These are phyloP conservation scores for Enhydra lutris DNA, from an alignment of 2,113 vertebrate species.

Conservation along the genomic window DNA sequence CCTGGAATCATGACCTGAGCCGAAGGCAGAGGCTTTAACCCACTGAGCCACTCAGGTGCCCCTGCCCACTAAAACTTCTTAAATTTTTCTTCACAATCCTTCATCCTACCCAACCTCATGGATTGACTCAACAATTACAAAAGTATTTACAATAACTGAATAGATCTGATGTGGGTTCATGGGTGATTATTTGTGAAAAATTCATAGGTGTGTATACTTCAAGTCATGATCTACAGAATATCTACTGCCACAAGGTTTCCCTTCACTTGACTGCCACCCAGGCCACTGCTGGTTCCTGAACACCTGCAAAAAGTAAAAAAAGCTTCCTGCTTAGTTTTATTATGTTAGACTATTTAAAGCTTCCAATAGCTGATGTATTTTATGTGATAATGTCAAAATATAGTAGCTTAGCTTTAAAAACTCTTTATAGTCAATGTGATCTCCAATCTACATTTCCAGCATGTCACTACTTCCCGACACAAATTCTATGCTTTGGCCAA, in stretches of 20 bases:
- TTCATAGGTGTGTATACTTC: neutral
- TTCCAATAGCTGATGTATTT: neutral
- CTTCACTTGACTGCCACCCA: neutral
- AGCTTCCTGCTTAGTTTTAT: neutral
- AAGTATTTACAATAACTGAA: neutral
- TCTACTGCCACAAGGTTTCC: neutral
- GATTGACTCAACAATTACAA: neutral
- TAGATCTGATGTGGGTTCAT: neutral
- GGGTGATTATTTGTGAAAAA: neutral
- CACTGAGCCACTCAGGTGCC: no score
- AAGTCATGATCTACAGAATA: neutral
- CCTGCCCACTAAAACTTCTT: neutral
- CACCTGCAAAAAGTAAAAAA: neutral
- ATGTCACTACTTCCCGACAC: neutral
- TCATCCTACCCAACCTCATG: neutral
- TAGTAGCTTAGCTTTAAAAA: neutral
- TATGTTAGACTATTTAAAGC: neutral
- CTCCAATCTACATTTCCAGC: neutral
- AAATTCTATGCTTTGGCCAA: neutral
- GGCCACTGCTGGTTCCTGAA: neutral
- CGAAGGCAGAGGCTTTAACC: no score
- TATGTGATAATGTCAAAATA: conserved; percentile 6
- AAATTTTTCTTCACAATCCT: neutral
- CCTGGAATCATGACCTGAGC: no score
- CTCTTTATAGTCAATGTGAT: neutral